Conservation (phyloP, 1,140 invertebrate genomes). For the Propsilocerus akamusi region DNA sequence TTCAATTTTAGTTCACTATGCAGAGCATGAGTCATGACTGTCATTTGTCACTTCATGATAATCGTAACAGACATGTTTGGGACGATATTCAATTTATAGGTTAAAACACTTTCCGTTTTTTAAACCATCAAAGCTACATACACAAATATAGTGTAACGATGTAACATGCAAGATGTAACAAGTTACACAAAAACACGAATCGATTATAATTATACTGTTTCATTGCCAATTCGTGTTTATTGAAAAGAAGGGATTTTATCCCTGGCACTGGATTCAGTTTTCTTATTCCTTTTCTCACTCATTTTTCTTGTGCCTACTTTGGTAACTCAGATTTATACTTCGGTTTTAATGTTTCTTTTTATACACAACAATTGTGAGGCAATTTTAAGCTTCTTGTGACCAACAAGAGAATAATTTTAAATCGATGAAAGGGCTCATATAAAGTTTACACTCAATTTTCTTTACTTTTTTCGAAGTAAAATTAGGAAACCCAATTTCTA, state of each 20-base stretch:
- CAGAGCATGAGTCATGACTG: not conserved
- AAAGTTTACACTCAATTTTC: not conserved
- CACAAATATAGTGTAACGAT: not conserved
- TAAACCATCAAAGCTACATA: not conserved
- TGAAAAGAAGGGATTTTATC: not conserved
- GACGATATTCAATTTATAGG: not conserved
- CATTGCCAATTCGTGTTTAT: not conserved
- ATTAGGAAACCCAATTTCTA: too few species aligned
- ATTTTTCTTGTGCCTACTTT: not conserved
- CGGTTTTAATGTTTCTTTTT: not conserved
- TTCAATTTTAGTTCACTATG: not conserved
- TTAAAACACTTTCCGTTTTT: not conserved
- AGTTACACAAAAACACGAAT: not conserved
- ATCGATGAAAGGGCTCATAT: not conserved
- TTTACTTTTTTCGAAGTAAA: not conserved
- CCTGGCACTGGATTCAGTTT: not conserved
- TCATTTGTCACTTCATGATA: not conserved
- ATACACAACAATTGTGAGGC: too few species aligned
- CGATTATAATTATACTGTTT: not conserved
- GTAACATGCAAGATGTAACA: not conserved
- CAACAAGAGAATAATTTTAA: not conserved
- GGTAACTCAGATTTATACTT: not conserved
- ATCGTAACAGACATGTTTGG: not conserved
- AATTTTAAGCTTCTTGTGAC: too few species aligned
- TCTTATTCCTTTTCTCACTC: not conserved